phyloP scores from a whole-genome alignment of 2,888 invertebrate genomes.

The Nesidiocoris tenuis region DNA sequence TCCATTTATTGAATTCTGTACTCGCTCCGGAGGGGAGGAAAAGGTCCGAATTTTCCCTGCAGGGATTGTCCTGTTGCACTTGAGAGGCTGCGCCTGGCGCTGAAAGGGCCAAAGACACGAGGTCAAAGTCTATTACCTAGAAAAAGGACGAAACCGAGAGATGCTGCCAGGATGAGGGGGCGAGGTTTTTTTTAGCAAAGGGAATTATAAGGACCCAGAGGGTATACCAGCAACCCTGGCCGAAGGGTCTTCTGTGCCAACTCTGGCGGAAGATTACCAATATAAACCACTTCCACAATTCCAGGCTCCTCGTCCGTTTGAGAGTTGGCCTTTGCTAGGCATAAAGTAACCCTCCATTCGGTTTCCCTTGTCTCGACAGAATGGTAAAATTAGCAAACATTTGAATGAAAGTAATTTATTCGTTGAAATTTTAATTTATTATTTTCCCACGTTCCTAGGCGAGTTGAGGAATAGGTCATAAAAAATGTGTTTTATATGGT shows the following conservation, averaged over 20 bases:
- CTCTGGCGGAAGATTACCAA: conserved; percentile 46
- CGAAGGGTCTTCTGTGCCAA: conserved; percentile 26
- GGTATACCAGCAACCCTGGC: neutral
- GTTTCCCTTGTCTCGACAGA: neutral
- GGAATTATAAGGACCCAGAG: conserved; percentile 6
- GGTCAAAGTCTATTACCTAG: conserved; percentile 37
- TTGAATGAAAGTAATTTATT: neutral
- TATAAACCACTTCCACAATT: conserved; percentile 26
- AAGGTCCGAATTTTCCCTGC: too few species aligned
- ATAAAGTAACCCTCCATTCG: conserved; percentile 6
- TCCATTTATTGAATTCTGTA: too few species aligned
- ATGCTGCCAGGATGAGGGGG: neutral
- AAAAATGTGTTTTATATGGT: too few species aligned
- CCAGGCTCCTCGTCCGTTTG: neutral
- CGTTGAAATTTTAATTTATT: too few species aligned
- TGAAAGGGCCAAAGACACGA: conserved; percentile 25
- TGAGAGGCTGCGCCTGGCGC: conserved; percentile 28
- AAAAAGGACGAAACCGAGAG: conserved; percentile 14
- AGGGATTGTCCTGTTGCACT: conserved; percentile 39
- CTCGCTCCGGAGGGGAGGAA: too few species aligned
- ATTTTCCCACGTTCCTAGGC: too few species aligned
- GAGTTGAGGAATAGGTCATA: too few species aligned
- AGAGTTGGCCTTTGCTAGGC: conserved; percentile 13
- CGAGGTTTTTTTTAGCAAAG: conserved; percentile 10
- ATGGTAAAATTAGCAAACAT: neutral